Conservation (phyloP, 2,113 vertebrate genomes). For the Scopus umbretta region DNA sequence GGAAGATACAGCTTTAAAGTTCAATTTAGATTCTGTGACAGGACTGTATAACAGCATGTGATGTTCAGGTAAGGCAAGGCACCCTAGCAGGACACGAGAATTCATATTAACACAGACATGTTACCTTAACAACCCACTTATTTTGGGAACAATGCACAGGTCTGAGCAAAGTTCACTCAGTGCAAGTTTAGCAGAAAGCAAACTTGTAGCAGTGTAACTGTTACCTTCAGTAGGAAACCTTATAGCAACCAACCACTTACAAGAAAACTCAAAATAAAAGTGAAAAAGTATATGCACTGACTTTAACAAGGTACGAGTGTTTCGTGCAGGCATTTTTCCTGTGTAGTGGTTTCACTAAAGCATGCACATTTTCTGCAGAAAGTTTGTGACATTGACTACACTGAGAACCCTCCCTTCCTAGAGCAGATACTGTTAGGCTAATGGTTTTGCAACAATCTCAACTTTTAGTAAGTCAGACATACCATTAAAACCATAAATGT, state of each 20-base stretch:
- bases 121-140: background rate
- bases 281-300: background rate
- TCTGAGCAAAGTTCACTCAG: background rate
- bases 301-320: background rate
- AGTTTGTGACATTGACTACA: background rate
- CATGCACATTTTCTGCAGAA: background rate
- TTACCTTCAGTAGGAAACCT: background rate
- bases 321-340: background rate
- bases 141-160: background rate
- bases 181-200: background rate
- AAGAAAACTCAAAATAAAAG: background rate
- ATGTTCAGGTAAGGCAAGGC: background rate
- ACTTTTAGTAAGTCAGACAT: background rate
- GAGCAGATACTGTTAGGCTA: background rate
- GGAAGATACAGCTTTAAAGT: background rate
- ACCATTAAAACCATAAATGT: background rate
- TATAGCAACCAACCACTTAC: background rate
- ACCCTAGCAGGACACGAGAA: background rate
- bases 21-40: background rate
- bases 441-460: background rate
- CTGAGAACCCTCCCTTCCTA: background rate
- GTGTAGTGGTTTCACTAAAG: background rate
- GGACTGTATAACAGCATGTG: background rate
- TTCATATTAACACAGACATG: background rate
- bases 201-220: background rate